These are phyloP conservation scores for Formica aserva DNA, from an alignment of 2,888 invertebrate species.

Conservation along the genomic window DNA sequence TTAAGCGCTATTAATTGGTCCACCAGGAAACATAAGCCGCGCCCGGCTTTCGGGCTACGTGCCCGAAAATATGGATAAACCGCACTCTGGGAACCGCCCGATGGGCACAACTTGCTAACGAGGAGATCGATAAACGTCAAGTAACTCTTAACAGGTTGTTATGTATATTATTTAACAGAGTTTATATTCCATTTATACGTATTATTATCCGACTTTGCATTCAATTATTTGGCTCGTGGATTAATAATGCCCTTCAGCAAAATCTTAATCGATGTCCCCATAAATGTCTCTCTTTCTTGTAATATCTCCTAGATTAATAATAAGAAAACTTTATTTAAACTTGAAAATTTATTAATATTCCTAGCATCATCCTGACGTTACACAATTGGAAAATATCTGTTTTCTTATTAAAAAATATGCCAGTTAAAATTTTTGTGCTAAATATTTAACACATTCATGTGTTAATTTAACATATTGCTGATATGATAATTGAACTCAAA, in stretches of 20 bases:
- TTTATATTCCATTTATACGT: constrained; percentile 1
- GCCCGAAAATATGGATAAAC: constrained; percentile 47
- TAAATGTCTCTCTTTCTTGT: background rate
- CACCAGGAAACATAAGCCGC: constrained; percentile 41
- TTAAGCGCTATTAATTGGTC: constrained; percentile 53
- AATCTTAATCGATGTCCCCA: background rate
- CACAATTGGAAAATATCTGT: no score
- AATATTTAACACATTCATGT: no score
- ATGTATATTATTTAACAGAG: background rate
- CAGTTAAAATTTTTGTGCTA: no score
- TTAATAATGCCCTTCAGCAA: background rate
- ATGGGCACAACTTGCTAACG: constrained; percentile 37
- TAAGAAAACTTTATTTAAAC: background rate
- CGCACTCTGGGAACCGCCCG: constrained; percentile 7
- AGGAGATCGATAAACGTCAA: constrained; percentile 38
- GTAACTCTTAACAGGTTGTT: constrained; percentile 12
- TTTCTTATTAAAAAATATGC: no score
- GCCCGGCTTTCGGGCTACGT: background rate
- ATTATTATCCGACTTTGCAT: background rate
- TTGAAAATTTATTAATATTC: background rate
- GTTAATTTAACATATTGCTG: no score
- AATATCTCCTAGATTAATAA: background rate
- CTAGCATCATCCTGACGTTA: background rate
- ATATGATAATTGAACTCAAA: no score
- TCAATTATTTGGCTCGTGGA: background rate